Conservation (phyloP, 2,797 vertebrate genomes). For the Taeniopygia guttata region DNA sequence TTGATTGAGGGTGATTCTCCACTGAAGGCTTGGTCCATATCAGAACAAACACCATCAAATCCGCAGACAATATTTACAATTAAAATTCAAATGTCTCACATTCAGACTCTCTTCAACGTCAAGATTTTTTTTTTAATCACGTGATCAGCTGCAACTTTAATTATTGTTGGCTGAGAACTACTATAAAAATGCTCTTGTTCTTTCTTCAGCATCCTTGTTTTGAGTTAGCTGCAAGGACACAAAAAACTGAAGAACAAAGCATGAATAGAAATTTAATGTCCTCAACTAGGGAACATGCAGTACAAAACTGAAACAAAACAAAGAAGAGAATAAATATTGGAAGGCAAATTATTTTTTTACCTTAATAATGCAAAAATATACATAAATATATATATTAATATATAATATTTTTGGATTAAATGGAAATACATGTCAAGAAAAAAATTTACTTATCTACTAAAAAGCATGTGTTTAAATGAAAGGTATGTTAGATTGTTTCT, state of each 20-base stretch:
- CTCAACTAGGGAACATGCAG: background rate
- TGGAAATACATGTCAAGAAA: background rate
- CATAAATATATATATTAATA: background rate
- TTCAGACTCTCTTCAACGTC: background rate
- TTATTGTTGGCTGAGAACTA: background rate
- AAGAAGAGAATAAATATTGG: background rate
- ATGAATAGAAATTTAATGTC: background rate
- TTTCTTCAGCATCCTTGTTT: constrained; percentile 1
- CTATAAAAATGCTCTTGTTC: background rate
- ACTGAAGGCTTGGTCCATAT: background rate
- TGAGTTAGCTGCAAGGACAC: constrained; percentile 13
- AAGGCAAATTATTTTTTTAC: background rate
- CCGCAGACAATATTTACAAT: constrained; percentile 17
- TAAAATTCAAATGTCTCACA: constrained; percentile 31
- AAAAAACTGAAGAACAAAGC: background rate
- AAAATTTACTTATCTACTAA: background rate
- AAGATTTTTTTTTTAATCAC: background rate
- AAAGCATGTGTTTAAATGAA: background rate
- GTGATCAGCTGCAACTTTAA: background rate
- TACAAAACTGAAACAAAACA: background rate
- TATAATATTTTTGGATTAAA: background rate
- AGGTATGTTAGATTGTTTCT: background rate
- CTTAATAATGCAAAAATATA: background rate
- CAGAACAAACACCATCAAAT: constrained; percentile 1
- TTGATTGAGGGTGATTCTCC: constrained; percentile 23